phyloP scores from a whole-genome alignment of 2,888 invertebrate species.

The Galerucella pusilla region DNA sequence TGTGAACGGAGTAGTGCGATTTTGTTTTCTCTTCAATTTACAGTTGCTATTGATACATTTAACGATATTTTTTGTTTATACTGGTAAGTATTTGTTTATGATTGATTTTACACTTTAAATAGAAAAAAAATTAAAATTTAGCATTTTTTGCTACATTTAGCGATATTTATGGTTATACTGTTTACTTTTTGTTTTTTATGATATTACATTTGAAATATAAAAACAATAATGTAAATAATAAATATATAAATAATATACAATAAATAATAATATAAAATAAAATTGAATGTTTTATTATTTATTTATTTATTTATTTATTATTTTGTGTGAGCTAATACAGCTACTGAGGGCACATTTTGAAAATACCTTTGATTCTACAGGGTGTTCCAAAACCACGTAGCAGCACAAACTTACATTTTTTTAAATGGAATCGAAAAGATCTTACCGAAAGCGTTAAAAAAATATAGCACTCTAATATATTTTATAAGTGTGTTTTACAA shows the following conservation, averaged over 20 bases:
- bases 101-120: constrained; percentile 1
- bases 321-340: too few relatives aligned
- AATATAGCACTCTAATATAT: too few relatives aligned
- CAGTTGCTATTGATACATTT: constrained; percentile 20
- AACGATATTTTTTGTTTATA: constrained; percentile 24
- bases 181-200: constrained; percentile 16
- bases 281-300: too few relatives aligned
- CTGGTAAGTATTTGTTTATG: constrained; percentile 28
- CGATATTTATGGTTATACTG: constrained; percentile 20
- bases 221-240: not conserved
- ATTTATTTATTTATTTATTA: too few relatives aligned
- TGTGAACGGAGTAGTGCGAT: constrained; percentile 22
- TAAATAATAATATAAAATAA: constrained; percentile 23
- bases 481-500: too few relatives aligned
- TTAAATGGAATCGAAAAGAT: too few relatives aligned
- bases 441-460: too few relatives aligned
- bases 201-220: constrained; percentile 26
- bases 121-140: too few relatives aligned
- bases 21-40: constrained; percentile 29
- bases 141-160: not conserved
- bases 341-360: too few relatives aligned
- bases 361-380: too few relatives aligned
- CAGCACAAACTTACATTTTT: too few relatives aligned
- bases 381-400: too few relatives aligned
- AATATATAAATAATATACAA: constrained; percentile 23